Conservation (phyloP, 2,797 vertebrate genomes). For the Hemibagrus guttatus region DNA sequence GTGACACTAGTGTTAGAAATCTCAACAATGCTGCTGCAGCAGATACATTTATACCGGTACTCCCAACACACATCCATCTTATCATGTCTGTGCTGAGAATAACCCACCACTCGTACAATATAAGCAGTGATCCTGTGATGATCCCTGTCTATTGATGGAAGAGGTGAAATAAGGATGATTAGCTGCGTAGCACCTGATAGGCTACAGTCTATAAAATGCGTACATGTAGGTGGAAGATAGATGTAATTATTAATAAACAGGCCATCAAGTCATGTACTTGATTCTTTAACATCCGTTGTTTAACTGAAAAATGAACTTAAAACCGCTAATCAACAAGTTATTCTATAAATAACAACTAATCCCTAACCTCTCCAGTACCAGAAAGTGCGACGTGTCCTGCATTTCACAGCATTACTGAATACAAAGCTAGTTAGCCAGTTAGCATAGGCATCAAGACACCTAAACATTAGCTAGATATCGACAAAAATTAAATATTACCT, state of each 20-base stretch:
- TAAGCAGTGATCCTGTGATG: neutral
- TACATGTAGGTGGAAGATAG: neutral
- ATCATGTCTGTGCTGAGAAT: neutral
- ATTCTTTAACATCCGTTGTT: neutral
- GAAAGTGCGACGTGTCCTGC: no score
- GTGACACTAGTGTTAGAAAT: neutral
- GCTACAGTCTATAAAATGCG: neutral
- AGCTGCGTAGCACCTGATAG: neutral
- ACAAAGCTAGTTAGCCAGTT: neutral
- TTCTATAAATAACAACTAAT: neutral
- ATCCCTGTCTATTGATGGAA: no score
- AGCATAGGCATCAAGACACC: neutral
- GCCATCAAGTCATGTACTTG: neutral
- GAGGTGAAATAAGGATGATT: neutral
- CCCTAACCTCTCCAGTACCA: neutral
- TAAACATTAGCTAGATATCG: neutral
- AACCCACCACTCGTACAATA: neutral
- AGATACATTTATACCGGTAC: neutral
- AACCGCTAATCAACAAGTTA: neutral
- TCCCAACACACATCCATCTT: neutral
- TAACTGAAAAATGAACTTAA: neutral
- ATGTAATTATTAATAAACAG: neutral
- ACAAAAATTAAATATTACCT: neutral
- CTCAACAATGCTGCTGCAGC: neutral
- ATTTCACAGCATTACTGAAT: neutral